Evolutionary conservation across 2,888 invertebrate species (phyloP).

Genomic region (Thalpophila matura): DNA sequence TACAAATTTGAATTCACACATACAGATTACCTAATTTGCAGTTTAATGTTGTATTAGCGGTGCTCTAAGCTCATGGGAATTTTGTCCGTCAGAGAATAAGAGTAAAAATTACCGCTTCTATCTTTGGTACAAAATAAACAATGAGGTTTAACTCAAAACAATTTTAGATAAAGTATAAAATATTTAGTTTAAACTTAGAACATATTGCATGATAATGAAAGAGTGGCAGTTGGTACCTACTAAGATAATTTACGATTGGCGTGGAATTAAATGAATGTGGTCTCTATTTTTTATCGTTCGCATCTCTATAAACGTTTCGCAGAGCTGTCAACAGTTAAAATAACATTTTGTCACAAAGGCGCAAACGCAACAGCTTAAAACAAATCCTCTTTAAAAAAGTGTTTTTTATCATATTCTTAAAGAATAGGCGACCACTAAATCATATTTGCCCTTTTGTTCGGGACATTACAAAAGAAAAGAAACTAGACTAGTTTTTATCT

Average conservation of each 20-base stretch:
- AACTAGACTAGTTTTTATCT: conserved; percentile 83
- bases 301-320: conserved; percentile 35
- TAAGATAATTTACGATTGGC: conserved; percentile 34
- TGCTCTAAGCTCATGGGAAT: conserved; percentile 80
- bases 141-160: conserved; percentile 71
- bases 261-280: conserved; percentile 23
- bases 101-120: conserved; percentile 68
- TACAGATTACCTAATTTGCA: conserved; percentile 87
- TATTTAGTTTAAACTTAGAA: conserved; percentile 34
- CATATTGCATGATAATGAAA: conserved; percentile 42
- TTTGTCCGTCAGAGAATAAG: conserved; percentile 65
- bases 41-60: conserved; percentile 82
- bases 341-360: conserved; percentile 45
- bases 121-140: conserved; percentile 76
- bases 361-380: conserved; percentile 42
- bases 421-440: conserved; percentile 81
- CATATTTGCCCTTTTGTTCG: conserved; percentile 83
- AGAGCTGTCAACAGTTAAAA: conserved; percentile 38
- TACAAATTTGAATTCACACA: conserved; percentile 83
- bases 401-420: conserved; percentile 61
- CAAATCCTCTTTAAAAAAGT: conserved; percentile 39
- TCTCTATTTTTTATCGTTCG: conserved; percentile 46
- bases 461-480: conserved; percentile 80
- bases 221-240: conserved; percentile 30
- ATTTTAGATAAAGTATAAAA: conserved; percentile 67